Percentiles rank a stretch among this genome's conserved stretches.
phyloP scores from a whole-genome alignment of 2,113 vertebrate species.

The Pterophyllum scalare region DNA sequence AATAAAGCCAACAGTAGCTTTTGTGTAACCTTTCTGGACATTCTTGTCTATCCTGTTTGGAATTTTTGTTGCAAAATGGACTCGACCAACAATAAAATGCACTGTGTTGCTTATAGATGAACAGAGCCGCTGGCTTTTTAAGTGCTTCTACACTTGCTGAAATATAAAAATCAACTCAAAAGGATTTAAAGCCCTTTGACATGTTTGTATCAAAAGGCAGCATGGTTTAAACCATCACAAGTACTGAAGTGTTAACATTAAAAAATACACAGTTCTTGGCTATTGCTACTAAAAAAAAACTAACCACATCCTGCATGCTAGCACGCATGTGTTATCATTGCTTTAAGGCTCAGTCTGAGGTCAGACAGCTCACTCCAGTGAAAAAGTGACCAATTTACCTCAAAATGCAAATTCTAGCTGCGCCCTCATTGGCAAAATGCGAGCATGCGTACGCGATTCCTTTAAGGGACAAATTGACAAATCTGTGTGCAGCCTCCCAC shows the following conservation, averaged over 20 bases:
- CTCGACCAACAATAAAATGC: neutral
- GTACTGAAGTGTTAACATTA: neutral
- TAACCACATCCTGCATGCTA: constrained; percentile 18
- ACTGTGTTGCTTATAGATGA: neutral
- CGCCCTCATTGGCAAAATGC: constrained; percentile 69
- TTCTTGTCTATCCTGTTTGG: neutral
- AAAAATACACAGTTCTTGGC: neutral
- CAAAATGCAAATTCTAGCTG: constrained; percentile 77
- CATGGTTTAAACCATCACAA: neutral
- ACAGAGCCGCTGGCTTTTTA: neutral
- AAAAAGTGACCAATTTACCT: constrained; percentile 82
- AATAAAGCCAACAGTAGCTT: neutral
- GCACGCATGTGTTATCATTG: constrained; percentile 45
- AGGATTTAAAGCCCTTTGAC: neutral
- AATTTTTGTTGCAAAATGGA: neutral
- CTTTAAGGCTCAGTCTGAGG: constrained; percentile 65
- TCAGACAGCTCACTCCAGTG: constrained; percentile 75
- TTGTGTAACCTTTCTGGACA: neutral
- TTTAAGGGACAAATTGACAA: constrained; percentile 80
- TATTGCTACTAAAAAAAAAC: constrained; percentile 7
- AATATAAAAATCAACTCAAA: neutral
- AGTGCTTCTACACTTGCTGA: neutral
- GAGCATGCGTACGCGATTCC: constrained; percentile 62
- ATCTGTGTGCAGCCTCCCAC: constrained; percentile 78
- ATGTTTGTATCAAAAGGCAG: neutral